Base-by-base conservation (phyloP, 2,888 invertebrate genomes). In the Pristionchus japonicus region DNA sequence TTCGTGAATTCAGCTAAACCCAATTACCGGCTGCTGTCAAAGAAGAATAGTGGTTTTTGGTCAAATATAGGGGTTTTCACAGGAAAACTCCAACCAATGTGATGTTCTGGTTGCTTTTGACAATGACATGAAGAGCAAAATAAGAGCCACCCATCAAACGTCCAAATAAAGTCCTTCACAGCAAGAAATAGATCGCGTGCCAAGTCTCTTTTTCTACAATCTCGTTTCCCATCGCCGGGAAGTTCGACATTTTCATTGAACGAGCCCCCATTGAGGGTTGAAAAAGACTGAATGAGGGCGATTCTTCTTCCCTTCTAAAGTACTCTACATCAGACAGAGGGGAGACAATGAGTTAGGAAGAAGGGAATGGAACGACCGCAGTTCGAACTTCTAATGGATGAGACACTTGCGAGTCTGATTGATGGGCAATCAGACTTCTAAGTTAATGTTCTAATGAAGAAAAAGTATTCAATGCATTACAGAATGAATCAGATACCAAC, bases 221-320 rank as follows among this genome's bases (percentile, higher is more conserved):
- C 6, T 2, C 3, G 20, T 34, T 34, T 74, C 47, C n/a, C 40
- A 74, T 77, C 37, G 20, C 37, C 11, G 11, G 43, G 77, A 77
- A 77, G 77, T 27, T 23, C n/a, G 77, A 77, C 77, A 77, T 77
- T 77, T 40, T 40, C n/a, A 77, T 47, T 77, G 77, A 34, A 37
- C 20, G 37, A 77, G 47, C 27, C n/a, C 34, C 27, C 74, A 43
- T 47, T 77, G 77, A 77, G n/a, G 47, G 23, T 43, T 11, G 43
- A 47, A 40, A 70, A 77, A 43, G 27, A 43, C 23, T 77, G 43
- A 47, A 40, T 47, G 47, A 15, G 77, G 43, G n/a, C 77, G 7
- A 47, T 77, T 47, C 31, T 47, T 43, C n/a, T 77, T 57, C 15
- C 1, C 23, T 77, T 47, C 17, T 23, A 27, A n/a, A 13, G 43